phyloP scores from a whole-genome alignment of 1,140 invertebrate genomes.

The Drosophila virilis region DNA sequence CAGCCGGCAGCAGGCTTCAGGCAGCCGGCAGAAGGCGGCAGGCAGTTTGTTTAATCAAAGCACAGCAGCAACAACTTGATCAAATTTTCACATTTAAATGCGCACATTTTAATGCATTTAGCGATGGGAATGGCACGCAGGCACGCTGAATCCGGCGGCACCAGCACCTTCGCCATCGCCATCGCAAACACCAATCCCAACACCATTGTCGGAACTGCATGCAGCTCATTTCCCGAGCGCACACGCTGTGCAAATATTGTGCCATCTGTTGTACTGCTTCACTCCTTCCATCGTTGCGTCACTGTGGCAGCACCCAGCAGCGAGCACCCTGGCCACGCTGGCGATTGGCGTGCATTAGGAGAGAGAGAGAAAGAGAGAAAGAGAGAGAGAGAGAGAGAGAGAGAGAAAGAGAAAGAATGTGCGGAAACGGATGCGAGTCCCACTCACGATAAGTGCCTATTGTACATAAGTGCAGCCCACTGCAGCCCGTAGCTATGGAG shows the following conservation, averaged over 20 bases:
- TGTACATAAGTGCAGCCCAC: slow-evolving; percentile 58
- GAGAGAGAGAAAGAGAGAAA: slow-evolving; percentile 46
- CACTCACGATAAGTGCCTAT: slow-evolving; percentile 66
- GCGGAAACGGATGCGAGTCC: slow-evolving; percentile 59
- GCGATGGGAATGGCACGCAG: slow-evolving; percentile 4
- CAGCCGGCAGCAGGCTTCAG: not conserved
- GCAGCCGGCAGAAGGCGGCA: not conserved
- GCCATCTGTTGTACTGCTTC: slow-evolving; percentile 21
- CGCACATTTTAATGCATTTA: slow-evolving; percentile 42
- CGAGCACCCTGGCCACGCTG: not conserved
- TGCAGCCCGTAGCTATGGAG: slow-evolving; percentile 2
- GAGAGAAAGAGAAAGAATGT: slow-evolving; percentile 33
- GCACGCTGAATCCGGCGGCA: not conserved
- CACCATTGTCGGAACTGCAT: slow-evolving; percentile 43
- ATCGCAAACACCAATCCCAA: not conserved
- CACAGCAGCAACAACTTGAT: slow-evolving; percentile 40
- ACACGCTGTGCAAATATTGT: slow-evolving; percentile 49
- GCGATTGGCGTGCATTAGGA: slow-evolving; percentile 51
- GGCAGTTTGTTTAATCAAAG: slow-evolving; percentile 40
- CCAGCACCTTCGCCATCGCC: slow-evolving; percentile 1
- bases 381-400: slow-evolving; percentile 31
- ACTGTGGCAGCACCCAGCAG: too few species aligned
- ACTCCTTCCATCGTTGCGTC: not conserved
- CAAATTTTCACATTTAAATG: slow-evolving; percentile 50
- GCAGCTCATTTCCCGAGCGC: slow-evolving; percentile 57